Base-by-base conservation (phyloP, 2,888 invertebrate species). In the Pachymerium ferrugineum region DNA sequence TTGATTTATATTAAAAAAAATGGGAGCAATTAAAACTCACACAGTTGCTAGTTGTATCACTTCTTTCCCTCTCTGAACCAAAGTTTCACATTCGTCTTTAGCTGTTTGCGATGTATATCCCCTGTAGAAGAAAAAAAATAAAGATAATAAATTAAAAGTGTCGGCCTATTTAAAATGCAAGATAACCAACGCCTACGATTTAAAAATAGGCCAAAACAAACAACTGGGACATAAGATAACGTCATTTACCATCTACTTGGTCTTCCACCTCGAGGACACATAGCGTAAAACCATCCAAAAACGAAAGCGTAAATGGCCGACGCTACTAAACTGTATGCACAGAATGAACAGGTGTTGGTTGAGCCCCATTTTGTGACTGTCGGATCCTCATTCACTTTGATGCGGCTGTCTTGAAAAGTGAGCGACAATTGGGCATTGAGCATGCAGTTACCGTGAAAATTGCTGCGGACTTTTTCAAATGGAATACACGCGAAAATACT, bases 381-480 rank as follows among this genome's bases (percentile, higher is more conserved):
- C 0, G 62, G 62, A 22, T 73, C 73, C 16, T 73, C 73, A 31
- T 67, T 67, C n/a, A 73, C 73, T 19, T 12, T 28, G 16, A 73
- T 14, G 1, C 33, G 29, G 30, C 73, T 62, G 12, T 54, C 73
- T 2, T 30, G 33, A 14, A 73, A 67, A 5, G 19, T 19, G 16
- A 73, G 62, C 10, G 67, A 33, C 30, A 67, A 8, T 10, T 29
- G 31, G 30, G 75, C 35, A 38, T 73, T 74, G 19, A 75, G 73
- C 14, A 72, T 54, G 31, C 75, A 75, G 29, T 69, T 54, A 14
- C 73, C 74, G 33, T 74, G 47, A 29, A 75, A 75, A 14, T 35
- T 22, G 10, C 19, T 30, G 0, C 67, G 68, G 3, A 67, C 70
- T 12, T 67, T 73, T 25, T 75, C 75, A n/a, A 74, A 16, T 4